Conservation (phyloP, 2,797 vertebrate species). For the Otus scops region DNA sequence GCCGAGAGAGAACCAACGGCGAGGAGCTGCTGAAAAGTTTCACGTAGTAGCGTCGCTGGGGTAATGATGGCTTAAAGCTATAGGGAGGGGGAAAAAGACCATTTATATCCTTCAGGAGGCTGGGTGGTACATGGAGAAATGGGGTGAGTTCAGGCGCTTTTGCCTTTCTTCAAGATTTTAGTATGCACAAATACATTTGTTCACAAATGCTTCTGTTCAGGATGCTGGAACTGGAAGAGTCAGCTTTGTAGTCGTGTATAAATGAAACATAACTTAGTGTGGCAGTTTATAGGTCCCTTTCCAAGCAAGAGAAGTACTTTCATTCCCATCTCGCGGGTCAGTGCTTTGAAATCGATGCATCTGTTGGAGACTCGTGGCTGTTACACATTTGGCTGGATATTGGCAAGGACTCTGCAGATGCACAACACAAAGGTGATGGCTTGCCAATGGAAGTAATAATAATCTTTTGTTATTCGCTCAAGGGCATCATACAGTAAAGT, state of each 20-base stretch:
- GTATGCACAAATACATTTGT: background rate
- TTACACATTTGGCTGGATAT: background rate
- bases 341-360: background rate
- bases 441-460: background rate
- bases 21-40: background rate
- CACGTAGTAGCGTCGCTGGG: fast-evolving
- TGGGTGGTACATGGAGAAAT: fast-evolving
- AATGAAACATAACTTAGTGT: background rate
- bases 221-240: background rate
- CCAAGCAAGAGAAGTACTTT: background rate
- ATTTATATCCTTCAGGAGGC: background rate
- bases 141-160: fast-evolving
- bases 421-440: fast-evolving
- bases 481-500: background rate
- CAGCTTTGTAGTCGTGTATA: background rate
- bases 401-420: background rate
- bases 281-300: background rate
- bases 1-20: background rate
- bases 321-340: background rate
- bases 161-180: background rate
- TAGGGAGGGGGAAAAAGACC: background rate
- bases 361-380: background rate
- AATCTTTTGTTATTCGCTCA: background rate
- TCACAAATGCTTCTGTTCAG: background rate
- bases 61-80: background rate